These are phyloP conservation scores for Otis tarda DNA, from an alignment of 2,113 vertebrate species.

Conservation along the genomic window DNA sequence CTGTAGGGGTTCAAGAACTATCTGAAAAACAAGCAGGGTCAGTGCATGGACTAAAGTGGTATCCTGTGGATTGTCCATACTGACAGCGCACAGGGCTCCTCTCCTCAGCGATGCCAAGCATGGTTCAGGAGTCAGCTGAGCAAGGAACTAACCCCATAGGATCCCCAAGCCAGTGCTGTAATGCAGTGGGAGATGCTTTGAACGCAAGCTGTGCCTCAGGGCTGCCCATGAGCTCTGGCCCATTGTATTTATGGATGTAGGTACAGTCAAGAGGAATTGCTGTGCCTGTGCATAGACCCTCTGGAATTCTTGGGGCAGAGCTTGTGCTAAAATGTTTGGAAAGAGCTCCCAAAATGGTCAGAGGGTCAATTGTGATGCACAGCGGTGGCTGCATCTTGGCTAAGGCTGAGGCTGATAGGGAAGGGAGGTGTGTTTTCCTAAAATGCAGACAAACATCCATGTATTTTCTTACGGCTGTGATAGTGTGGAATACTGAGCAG, in stretches of 20 bases:
- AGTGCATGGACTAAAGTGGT: not conserved
- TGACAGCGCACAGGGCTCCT: not conserved
- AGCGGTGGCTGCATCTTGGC: not conserved
- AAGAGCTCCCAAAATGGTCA: not conserved
- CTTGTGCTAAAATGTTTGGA: not conserved
- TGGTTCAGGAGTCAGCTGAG: not conserved
- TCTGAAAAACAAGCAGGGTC: not conserved
- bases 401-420: not conserved
- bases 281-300: not conserved
- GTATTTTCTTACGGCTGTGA: not conserved
- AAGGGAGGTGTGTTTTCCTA: not conserved
- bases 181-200: not conserved
- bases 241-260: not conserved
- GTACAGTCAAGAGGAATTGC: not conserved
- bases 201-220: not conserved
- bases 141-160: fast-evolving
- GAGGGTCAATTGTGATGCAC: not conserved
- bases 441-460: not conserved
- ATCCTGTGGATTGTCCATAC: not conserved
- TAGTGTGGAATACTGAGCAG: not conserved
- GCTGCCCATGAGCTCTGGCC: not conserved
- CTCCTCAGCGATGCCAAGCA: not conserved
- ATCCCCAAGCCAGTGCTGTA: not conserved
- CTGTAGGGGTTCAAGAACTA: not conserved
- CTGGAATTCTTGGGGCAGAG: not conserved